These are phyloP conservation scores for Ailuropoda melanoleuca DNA, from an alignment of 2,113 vertebrate genomes.

Conservation along the genomic window DNA sequence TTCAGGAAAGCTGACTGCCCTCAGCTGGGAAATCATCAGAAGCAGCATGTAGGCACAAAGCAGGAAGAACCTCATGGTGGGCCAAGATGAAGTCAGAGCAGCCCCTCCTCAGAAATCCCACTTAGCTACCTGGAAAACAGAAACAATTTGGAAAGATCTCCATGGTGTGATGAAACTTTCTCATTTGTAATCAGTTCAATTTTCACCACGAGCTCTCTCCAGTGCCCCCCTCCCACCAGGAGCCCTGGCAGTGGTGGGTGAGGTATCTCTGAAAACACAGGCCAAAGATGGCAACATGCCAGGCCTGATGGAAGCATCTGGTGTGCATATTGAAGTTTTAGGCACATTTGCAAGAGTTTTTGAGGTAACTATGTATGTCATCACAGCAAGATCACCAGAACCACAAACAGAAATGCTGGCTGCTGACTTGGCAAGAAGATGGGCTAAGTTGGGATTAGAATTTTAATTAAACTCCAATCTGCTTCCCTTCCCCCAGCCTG, in stretches of 20 bases:
- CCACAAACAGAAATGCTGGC: slow-evolving; percentile 76
- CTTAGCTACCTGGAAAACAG: slow-evolving; percentile 88
- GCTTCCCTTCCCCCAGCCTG: slow-evolving; percentile 72
- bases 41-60: slow-evolving; percentile 88
- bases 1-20: slow-evolving; percentile 95
- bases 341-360: slow-evolving; percentile 72
- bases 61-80: slow-evolving; percentile 91
- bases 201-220: background rate
- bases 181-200: background rate
- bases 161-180: background rate
- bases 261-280: background rate
- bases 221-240: background rate
- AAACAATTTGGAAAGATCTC: background rate
- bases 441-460: slow-evolving; percentile 80
- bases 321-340: slow-evolving; percentile 53
- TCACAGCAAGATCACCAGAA: slow-evolving; percentile 76
- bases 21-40: slow-evolving; percentile 84
- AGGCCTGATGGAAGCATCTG: slow-evolving; percentile 63
- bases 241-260: background rate
- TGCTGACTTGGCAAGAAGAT: slow-evolving; percentile 83
- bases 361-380: slow-evolving; percentile 66
- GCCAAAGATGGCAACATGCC: background rate
- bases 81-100: slow-evolving; percentile 72
- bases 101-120: slow-evolving; percentile 82
- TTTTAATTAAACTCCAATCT: slow-evolving; percentile 86